Conservation (phyloP, 2,797 vertebrate genomes). For the Allobates femoralis region DNA sequence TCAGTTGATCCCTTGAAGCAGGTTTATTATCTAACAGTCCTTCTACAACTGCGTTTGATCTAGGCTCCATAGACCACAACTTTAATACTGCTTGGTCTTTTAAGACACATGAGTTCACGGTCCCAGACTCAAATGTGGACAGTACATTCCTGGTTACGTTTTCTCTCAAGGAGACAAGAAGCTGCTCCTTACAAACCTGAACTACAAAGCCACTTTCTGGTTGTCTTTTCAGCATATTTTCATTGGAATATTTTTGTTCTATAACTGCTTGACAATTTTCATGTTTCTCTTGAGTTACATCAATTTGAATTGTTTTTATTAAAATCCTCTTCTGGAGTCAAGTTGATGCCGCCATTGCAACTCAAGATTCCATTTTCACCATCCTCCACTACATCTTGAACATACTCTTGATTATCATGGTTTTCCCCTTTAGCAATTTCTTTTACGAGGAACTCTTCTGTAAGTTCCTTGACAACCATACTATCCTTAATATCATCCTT, state of each 20-base stretch:
- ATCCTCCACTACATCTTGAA: background rate
- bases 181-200: slow-evolving; percentile 91
- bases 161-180: slow-evolving; percentile 89
- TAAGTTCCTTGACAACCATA: background rate
- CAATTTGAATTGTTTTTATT: background rate
- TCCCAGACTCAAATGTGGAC: slow-evolving; percentile 71
- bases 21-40: slow-evolving; percentile 16
- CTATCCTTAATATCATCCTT: slow-evolving; percentile 21
- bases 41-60: slow-evolving; percentile 12
- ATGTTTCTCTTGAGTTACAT: slow-evolving; percentile 8
- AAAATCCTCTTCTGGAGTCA: background rate
- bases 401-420: background rate
- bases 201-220: slow-evolving; percentile 86
- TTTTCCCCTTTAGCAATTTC: background rate
- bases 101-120: slow-evolving; percentile 55
- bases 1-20: slow-evolving; percentile 2
- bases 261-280: slow-evolving; percentile 2
- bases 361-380: slow-evolving; percentile 13
- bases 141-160: slow-evolving; percentile 90
- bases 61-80: slow-evolving; percentile 63
- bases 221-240: slow-evolving; percentile 77
- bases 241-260: slow-evolving; percentile 55
- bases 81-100: slow-evolving; percentile 65
- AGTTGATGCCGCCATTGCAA: slow-evolving; percentile 46
- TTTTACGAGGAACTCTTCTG: background rate